Conservation (phyloP, 1,140 invertebrate species). For the Drosophila cardini region DNA sequence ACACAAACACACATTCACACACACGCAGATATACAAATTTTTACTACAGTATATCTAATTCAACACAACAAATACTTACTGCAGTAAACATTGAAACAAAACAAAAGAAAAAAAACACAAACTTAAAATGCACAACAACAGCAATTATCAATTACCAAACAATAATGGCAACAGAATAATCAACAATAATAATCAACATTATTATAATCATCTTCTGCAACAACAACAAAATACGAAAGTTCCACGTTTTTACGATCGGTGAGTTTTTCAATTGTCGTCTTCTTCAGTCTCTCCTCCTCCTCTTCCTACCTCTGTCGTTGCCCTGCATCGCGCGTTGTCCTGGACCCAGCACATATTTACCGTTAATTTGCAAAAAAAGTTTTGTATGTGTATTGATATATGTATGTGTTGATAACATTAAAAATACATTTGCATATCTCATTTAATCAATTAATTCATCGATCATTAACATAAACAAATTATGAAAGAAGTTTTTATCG, state of each 20-base stretch:
- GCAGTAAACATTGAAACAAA: background rate
- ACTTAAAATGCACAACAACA: constrained; percentile 51
- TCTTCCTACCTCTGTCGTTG: background rate
- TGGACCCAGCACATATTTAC: background rate
- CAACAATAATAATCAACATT: constrained; percentile 35
- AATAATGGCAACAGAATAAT: constrained; percentile 38
- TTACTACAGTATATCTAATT: constrained; percentile 8
- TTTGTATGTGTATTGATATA: background rate
- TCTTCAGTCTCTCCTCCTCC: background rate
- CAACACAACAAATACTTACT: constrained; percentile 16
- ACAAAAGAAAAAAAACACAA: constrained; percentile 14
- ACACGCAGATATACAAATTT: constrained; percentile 28
- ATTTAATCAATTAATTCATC: background rate
- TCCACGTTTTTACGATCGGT: constrained; percentile 50
- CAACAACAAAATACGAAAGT: constrained; percentile 47
- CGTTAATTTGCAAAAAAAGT: background rate
- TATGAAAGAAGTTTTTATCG: too few species aligned
- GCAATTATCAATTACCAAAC: constrained; percentile 40
- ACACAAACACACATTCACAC: constrained; percentile 38
- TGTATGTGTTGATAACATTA: background rate
- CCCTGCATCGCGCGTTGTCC: background rate
- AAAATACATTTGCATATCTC: background rate
- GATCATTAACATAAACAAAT: background rate
- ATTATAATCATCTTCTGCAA: constrained; percentile 35
- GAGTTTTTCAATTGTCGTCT: constrained; percentile 30